Percentiles rank a stretch among this genome's conserved stretches.
Evolutionary conservation across 2,888 invertebrate species (phyloP).

Genomic region (Cerastis rubricosa): DNA sequence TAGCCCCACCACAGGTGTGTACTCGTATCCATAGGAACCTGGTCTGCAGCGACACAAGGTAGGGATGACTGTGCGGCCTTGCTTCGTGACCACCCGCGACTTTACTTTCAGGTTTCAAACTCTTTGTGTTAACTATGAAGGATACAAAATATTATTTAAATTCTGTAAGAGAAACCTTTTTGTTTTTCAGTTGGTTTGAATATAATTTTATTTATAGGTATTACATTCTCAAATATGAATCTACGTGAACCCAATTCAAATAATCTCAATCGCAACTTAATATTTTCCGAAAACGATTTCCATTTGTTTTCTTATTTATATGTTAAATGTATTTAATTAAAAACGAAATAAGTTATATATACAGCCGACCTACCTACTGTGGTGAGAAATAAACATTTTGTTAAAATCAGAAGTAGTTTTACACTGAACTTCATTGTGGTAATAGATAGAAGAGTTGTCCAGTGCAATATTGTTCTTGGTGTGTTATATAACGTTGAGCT

Average conservation of each 20-base stretch:
- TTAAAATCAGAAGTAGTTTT: constrained; percentile 63
- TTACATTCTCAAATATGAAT: background rate
- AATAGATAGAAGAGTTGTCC: constrained; percentile 34
- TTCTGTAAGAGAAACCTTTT: background rate
- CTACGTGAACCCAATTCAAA: background rate
- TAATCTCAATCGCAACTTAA: background rate
- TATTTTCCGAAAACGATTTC: background rate
- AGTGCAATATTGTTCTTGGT: constrained; percentile 14
- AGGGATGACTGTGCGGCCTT: constrained; percentile 83
- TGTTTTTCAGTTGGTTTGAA: background rate
- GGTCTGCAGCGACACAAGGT: constrained; percentile 86
- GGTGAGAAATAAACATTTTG: constrained; percentile 57
- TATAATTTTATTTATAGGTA: background rate
- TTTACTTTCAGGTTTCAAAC: constrained; percentile 64
- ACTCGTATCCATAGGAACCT: constrained; percentile 80
- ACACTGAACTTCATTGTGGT: constrained; percentile 74
- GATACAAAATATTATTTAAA: background rate
- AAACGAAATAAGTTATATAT: background rate
- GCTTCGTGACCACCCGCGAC: constrained; percentile 86
- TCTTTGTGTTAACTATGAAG: constrained; percentile 43
- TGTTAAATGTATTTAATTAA: background rate
- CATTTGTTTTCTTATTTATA: background rate
- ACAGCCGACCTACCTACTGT: constrained; percentile 62
- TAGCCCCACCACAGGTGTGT: constrained; percentile 86
- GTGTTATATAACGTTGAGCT: constrained; percentile 61